Percentiles rank a stretch among this genome's conserved stretches.
Evolutionary conservation across 2,797 vertebrate genomes (phyloP).

Genomic region (Enteromius thamalakanensis): DNA sequence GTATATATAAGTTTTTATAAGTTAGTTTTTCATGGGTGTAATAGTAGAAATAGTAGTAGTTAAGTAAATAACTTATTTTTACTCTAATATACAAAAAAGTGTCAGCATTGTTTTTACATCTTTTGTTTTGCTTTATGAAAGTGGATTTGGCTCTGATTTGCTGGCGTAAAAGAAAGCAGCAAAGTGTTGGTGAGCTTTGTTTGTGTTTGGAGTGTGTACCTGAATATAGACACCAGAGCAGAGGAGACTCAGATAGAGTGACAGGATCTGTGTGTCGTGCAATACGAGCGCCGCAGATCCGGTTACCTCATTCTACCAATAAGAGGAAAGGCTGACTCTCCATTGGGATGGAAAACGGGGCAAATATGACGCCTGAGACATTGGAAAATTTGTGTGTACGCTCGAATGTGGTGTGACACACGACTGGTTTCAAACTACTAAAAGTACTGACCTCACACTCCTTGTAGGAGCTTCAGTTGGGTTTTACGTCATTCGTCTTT

Average conservation of each 20-base stretch:
- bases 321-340: conserved; percentile 24
- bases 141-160: conserved; percentile 2
- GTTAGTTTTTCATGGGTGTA: neutral
- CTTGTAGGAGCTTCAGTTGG: neutral
- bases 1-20: neutral
- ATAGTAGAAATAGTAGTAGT: neutral
- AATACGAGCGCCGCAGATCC: conserved; percentile 34
- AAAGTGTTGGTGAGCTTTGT: neutral
- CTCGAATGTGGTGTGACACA: conserved; percentile 55
- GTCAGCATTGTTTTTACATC: neutral
- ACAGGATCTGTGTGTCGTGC: conserved; percentile 10
- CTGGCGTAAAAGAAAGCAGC: neutral
- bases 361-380: conserved; percentile 33
- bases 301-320: conserved; percentile 39
- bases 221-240: conserved; percentile 26
- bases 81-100: neutral
- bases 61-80: neutral
- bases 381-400: conserved; percentile 2
- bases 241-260: conserved; percentile 21
- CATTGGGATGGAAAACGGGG: neutral
- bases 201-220: conserved; percentile 14
- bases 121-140: neutral
- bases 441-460: conserved; percentile 1
- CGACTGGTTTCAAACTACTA: conserved; percentile 65
- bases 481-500: conserved; percentile 30